phyloP scores from a whole-genome alignment of 2,113 vertebrate genomes.

The Eretmochelys imbricata region DNA sequence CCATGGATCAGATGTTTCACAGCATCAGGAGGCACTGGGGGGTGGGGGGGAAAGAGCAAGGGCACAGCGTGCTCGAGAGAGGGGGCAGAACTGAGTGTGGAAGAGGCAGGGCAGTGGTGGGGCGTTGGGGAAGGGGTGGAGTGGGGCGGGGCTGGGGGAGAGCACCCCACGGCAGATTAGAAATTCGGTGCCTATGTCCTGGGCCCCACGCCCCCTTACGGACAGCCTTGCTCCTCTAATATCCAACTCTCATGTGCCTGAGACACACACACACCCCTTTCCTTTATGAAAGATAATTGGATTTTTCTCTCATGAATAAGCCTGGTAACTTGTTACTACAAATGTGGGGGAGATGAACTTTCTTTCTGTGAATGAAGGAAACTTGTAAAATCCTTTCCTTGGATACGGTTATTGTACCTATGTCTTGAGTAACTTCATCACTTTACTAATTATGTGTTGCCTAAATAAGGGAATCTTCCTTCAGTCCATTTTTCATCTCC shows the following conservation, averaged over 20 bases:
- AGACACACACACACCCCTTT: background rate
- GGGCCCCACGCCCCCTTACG: too few relatives aligned
- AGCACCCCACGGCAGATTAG: too few relatives aligned
- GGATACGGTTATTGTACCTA: conserved; percentile 19
- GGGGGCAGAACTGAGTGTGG: too few relatives aligned
- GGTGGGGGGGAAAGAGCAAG: too few relatives aligned
- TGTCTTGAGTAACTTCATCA: background rate
- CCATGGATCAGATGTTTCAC: too few relatives aligned
- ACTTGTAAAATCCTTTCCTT: conserved; percentile 16
- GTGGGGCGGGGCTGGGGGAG: too few relatives aligned
- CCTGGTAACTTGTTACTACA: conserved; percentile 13
- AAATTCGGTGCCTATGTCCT: too few relatives aligned
- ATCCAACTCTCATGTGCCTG: background rate
- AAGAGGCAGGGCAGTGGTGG: too few relatives aligned
- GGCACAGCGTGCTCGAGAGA: too few relatives aligned
- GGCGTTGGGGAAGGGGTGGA: too few relatives aligned
- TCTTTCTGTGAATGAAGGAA: background rate
- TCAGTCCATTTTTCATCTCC: background rate
- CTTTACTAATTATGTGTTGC: background rate
- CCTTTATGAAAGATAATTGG: background rate
- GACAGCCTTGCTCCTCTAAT: background rate
- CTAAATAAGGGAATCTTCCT: conserved; percentile 27
- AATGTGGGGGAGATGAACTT: conserved; percentile 3
- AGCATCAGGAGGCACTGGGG: too few relatives aligned
- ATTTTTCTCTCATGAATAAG: conserved; percentile 5